phyloP scores from a whole-genome alignment of 2,797 vertebrate genomes.

The Nasua narica region DNA sequence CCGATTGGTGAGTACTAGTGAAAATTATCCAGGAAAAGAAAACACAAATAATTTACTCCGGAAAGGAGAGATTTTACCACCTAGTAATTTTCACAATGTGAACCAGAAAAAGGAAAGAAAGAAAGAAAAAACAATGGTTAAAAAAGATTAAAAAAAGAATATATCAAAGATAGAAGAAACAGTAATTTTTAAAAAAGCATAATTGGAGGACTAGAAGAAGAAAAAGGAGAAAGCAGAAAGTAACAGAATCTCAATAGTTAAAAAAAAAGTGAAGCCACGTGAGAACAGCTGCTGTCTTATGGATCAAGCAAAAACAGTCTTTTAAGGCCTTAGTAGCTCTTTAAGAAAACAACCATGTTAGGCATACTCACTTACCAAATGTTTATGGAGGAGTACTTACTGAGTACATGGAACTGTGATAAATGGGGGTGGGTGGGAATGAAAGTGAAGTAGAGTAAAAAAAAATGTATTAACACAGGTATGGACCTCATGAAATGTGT shows the following conservation, averaged over 20 bases:
- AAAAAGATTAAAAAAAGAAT: not conserved
- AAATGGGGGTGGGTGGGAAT: not conserved
- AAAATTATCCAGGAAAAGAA: slow-evolving; percentile 21
- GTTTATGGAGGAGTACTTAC: not conserved
- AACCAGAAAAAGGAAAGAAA: not conserved
- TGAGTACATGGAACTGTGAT: not conserved
- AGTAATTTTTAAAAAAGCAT: not conserved
- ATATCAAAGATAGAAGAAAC: not conserved
- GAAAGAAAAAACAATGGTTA: not conserved
- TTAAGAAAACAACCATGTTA: not conserved
- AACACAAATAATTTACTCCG: not conserved
- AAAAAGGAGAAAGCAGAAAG: not conserved
- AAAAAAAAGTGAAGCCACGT: not conserved
- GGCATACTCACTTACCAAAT: not conserved
- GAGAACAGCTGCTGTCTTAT: not conserved
- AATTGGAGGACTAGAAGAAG: not conserved
- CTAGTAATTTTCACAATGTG: not conserved
- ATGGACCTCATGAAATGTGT: not conserved
- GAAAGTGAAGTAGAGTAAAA: not conserved
- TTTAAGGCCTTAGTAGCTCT: not conserved
- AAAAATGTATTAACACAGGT: slow-evolving; percentile 7
- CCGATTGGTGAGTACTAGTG: not conserved
- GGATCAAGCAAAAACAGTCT: not conserved
- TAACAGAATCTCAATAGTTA: not conserved
- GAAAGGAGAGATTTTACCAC: not conserved